Evolutionary conservation across 1,140 invertebrate species (phyloP).

Genomic region (Eurosta solidaginis): DNA sequence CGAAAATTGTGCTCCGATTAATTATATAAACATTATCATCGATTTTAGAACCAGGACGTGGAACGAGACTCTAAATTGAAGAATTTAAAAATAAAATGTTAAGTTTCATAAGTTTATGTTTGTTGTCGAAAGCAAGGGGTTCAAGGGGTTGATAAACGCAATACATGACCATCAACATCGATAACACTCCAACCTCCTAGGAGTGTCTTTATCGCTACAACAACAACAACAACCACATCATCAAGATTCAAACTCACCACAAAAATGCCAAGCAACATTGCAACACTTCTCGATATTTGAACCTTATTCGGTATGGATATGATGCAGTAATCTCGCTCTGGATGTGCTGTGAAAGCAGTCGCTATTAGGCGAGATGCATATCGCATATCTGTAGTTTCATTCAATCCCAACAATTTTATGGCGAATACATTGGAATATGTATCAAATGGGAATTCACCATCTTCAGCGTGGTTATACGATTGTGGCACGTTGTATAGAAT

Average conservation of each 20-base stretch:
- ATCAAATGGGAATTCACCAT: neutral
- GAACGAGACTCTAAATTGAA: neutral
- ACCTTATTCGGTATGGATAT: conserved; percentile 34
- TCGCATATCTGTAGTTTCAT: neutral
- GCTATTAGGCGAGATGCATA: conserved; percentile 33
- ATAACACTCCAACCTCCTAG: too few species aligned
- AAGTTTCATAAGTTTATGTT: neutral
- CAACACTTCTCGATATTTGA: neutral
- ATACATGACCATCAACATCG: too few species aligned
- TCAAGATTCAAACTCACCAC: neutral
- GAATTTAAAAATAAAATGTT: neutral
- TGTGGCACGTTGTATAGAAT: conserved; percentile 29
- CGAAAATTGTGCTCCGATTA: conserved; percentile 32
- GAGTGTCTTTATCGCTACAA: neutral
- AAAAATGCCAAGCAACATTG: neutral
- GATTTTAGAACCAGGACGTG: conserved; percentile 21
- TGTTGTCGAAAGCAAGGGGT: too few species aligned
- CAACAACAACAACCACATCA: too few species aligned
- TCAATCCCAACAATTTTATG: conserved; percentile 37
- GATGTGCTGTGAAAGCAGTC: conserved; percentile 46
- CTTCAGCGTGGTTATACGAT: neutral
- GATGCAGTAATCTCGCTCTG: conserved; percentile 50
- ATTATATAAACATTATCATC: conserved; percentile 29
- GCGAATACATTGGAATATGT: conserved; percentile 43
- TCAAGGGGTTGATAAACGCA: too few species aligned